Percentiles rank a stretch among this genome's conserved stretches.
These are phyloP conservation scores for Meghimatium bilineatum DNA, from an alignment of 2,888 invertebrate species.

Conservation along the genomic window DNA sequence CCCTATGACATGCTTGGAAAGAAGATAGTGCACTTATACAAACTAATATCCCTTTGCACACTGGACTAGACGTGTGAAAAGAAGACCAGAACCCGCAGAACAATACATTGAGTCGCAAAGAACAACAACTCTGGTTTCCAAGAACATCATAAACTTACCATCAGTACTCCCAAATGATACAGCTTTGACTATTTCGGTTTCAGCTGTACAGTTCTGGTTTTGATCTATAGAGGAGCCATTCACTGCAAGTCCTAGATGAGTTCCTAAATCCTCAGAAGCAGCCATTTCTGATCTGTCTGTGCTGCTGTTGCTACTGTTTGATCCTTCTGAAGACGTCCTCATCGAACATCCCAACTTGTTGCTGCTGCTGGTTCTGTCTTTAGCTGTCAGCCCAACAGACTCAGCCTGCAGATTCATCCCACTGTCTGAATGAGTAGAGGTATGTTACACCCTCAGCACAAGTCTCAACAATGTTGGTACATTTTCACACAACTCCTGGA, in stretches of 20 bases:
- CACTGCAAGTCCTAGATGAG: not conserved
- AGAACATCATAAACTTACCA: not conserved
- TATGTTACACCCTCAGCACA: not conserved
- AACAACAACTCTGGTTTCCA: not conserved
- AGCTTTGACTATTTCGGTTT: not conserved
- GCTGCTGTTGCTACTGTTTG: not conserved
- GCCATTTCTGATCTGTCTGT: conserved; percentile 19
- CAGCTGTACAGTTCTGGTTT: conserved; percentile 24
- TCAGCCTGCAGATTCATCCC: conserved; percentile 7
- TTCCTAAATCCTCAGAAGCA: not conserved
- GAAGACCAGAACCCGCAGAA: too few relatives aligned
- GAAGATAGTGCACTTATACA: too few relatives aligned
- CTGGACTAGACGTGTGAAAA: too few relatives aligned
- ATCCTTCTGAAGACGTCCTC: not conserved
- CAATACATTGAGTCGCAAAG: not conserved
- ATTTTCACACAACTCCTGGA: not conserved
- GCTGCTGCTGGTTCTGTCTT: not conserved
- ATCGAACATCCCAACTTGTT: not conserved
- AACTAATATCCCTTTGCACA: too few relatives aligned
- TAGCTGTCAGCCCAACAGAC: not conserved
- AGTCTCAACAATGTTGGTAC: not conserved
- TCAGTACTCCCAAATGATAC: not conserved
- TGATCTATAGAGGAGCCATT: conserved; percentile 11
- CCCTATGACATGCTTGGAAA: too few relatives aligned
- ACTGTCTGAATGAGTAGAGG: not conserved